Base-by-base conservation (phyloP, 1,140 invertebrate species). In the Drosophila pandora region DNA sequence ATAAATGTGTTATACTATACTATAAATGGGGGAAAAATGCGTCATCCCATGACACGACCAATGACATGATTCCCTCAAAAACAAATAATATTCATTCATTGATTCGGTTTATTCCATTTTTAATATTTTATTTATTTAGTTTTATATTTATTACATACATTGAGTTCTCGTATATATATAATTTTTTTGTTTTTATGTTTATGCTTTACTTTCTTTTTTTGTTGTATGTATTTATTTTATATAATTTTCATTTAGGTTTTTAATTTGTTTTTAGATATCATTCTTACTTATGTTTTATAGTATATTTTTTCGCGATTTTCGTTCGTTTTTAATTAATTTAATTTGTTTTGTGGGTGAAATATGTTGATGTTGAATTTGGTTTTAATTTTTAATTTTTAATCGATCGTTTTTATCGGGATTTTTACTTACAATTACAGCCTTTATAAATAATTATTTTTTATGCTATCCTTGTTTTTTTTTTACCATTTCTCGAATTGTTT, bases 341-440 rank as follows among this genome's bases (percentile, higher is more conserved):
- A 82, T 82, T 85, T 76, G 68, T 60, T 45, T 80, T 61, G 82
- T 85, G 82, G 78, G 69, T 85, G 82, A 87, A 87, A 87, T 85
- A 83, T 90, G 80, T 85, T 80, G 76, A 81, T 63, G 63, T 79
- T 82, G 47, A 47, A 57, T 56, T 80, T 69, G 71, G 54, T 67
- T 55, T 68, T 65, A 54, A 43, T 62, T 79, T 64, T 58, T 34
- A 21, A 61, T 63, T 76, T 25, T 67, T 62, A 71, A 59, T 47
- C 8, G 49, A 70, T 68, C 48, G 37, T 79, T 71, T 88, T 88
- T 73, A 72, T 87, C 52, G 74, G 53, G 55, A 37, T 59, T 63
- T 77, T 82, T 82, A 90, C 90, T 91, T 91, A 90, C 89, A 90
- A 91, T 91, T 91, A 91, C 90, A 91, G 90, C 90, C 90, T 91